Conservation (phyloP, 1,140 invertebrate genomes). For the Pseudomyrmex flavicornis region DNA sequence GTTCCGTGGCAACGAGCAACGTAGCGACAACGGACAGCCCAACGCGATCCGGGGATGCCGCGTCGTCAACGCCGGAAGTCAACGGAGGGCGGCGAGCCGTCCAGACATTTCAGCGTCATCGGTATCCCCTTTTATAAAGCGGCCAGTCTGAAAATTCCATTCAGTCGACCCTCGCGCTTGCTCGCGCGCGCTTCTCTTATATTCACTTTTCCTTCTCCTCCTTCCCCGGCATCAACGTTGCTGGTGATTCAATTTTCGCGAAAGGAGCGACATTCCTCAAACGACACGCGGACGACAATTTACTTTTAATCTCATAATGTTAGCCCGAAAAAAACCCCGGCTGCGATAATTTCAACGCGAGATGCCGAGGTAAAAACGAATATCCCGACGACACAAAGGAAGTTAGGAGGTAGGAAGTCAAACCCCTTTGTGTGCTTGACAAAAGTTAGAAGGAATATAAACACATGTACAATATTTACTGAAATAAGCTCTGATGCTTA, state of each 20-base stretch:
- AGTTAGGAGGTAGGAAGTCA: not conserved
- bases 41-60: not conserved
- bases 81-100: conserved; percentile 43
- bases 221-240: conserved; percentile 22
- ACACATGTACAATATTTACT: not conserved
- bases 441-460: not conserved
- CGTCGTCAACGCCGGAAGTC: conserved; percentile 56
- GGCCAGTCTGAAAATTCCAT: conserved; percentile 50
- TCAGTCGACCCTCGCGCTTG: conserved; percentile 20
- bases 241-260: conserved; percentile 59
- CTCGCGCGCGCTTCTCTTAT: conserved; percentile 9
- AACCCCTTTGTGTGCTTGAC: not conserved
- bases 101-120: conserved; percentile 64
- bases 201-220: not conserved
- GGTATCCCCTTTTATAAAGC: conserved; percentile 60
- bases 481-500: not conserved
- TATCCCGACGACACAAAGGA: not conserved
- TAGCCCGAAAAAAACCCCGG: not conserved
- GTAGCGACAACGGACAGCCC: conserved; percentile 3
- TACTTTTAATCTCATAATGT: conserved; percentile 60
- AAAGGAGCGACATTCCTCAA: conserved; percentile 32
- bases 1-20: conserved; percentile 66
- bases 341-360: conserved; percentile 28
- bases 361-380: not conserved
- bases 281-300: conserved; percentile 41